These are phyloP conservation scores for Hippolais icterina DNA, from an alignment of 2,113 vertebrate genomes.

Conservation along the genomic window DNA sequence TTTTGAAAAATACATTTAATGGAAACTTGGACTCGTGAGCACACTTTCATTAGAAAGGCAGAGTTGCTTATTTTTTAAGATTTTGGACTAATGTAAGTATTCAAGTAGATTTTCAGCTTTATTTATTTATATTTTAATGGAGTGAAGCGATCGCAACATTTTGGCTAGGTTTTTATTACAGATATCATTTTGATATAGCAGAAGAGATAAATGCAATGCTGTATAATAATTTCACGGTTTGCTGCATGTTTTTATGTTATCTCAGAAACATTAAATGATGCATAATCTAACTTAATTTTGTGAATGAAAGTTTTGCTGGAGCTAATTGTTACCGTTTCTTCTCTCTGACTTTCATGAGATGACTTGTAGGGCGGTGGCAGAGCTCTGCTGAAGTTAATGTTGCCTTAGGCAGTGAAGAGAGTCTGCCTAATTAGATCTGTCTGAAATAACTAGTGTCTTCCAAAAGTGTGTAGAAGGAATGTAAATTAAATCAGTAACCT, in stretches of 20 bases:
- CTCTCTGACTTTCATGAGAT: background rate
- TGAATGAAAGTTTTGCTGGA: background rate
- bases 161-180: background rate
- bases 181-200: background rate
- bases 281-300: background rate
- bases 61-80: background rate
- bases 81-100: background rate
- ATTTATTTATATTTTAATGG: background rate
- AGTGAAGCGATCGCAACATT: background rate
- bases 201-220: background rate
- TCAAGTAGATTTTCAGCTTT: background rate
- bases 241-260: background rate
- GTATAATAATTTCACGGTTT: background rate
- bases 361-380: background rate
- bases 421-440: background rate
- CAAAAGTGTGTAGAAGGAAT: background rate
- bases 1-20: background rate
- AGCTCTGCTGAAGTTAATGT: background rate
- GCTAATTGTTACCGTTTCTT: background rate
- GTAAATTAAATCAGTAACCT: background rate
- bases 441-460: background rate
- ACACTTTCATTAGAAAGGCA: background rate
- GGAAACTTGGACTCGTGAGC: background rate
- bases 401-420: background rate
- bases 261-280: background rate